Percentiles rank a stretch among this genome's conserved stretches.
Conservation (phyloP, 1,140 invertebrate genomes). For the Dreissena rostriformis region DNA sequence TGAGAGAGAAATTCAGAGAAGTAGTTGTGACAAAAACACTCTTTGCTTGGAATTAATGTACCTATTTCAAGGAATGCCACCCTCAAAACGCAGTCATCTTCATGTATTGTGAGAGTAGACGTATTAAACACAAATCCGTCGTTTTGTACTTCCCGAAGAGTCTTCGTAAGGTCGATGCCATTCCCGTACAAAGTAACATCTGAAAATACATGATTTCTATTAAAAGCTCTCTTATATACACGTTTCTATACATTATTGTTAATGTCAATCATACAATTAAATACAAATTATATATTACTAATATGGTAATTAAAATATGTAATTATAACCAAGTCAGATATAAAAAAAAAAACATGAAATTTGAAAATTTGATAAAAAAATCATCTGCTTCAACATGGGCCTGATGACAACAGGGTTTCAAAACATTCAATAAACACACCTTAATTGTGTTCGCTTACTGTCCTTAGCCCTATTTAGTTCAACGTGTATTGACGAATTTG, state of each 20-base stretch:
- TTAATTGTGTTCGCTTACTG: neutral
- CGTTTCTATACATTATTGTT: no score
- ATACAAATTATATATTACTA: no score
- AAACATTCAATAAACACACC: no score
- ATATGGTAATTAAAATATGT: no score
- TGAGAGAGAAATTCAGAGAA: neutral
- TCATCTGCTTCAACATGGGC: no score
- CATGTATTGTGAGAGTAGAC: neutral
- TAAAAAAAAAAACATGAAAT: no score
- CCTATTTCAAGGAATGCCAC: neutral
- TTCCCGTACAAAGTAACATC: neutral
- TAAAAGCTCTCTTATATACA: no score
- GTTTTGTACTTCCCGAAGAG: neutral
- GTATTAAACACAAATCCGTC: neutral
- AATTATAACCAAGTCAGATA: no score
- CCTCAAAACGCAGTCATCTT: neutral
- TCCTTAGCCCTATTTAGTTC: conserved; percentile 15
- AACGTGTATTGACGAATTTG: conserved; percentile 21
- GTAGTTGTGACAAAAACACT: neutral
- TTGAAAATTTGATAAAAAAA: no score
- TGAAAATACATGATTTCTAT: neutral
- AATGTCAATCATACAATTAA: no score
- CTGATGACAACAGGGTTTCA: no score
- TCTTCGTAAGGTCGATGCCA: neutral
- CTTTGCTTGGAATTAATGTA: neutral